phyloP scores from a whole-genome alignment of 2,797 vertebrate genomes.

The Neosalanx taihuensis region DNA sequence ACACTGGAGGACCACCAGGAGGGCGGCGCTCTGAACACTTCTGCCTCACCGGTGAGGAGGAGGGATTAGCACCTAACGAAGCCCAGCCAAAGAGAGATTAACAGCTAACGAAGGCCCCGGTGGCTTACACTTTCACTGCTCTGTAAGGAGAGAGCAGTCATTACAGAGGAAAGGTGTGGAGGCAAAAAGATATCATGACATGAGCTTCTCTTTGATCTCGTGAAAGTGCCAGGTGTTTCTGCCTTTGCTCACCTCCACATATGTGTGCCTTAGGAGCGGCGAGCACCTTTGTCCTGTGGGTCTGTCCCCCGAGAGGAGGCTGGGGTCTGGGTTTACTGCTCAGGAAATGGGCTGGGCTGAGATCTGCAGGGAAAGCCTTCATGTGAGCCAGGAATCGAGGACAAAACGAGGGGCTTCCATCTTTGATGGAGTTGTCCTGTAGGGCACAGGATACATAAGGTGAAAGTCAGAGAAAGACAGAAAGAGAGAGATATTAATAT shows the following conservation, averaged over 20 bases:
- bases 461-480: neutral
- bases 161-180: constrained; percentile 45
- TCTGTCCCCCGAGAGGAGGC: constrained; percentile 38
- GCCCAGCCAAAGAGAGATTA: constrained; percentile 49
- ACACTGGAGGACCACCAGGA: constrained; percentile 55
- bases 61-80: constrained; percentile 53
- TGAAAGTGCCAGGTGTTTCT: constrained; percentile 49
- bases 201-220: constrained; percentile 17
- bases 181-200: constrained; percentile 32
- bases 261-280: constrained; percentile 31
- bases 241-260: constrained; percentile 52
- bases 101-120: constrained; percentile 44
- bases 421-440: constrained; percentile 37
- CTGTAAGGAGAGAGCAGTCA: constrained; percentile 21
- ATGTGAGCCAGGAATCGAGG: constrained; percentile 70
- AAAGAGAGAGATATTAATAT: constrained; percentile 2
- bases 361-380: constrained; percentile 58
- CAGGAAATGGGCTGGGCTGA: constrained; percentile 35
- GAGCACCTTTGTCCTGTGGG: neutral
- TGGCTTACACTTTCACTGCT: constrained; percentile 39
- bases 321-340: constrained; percentile 37
- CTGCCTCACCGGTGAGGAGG: constrained; percentile 36
- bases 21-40: constrained; percentile 62
- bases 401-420: constrained; percentile 40
- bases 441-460: neutral